Base-by-base conservation (phyloP, 2,113 vertebrate genomes). In the Morone saxatilis region DNA sequence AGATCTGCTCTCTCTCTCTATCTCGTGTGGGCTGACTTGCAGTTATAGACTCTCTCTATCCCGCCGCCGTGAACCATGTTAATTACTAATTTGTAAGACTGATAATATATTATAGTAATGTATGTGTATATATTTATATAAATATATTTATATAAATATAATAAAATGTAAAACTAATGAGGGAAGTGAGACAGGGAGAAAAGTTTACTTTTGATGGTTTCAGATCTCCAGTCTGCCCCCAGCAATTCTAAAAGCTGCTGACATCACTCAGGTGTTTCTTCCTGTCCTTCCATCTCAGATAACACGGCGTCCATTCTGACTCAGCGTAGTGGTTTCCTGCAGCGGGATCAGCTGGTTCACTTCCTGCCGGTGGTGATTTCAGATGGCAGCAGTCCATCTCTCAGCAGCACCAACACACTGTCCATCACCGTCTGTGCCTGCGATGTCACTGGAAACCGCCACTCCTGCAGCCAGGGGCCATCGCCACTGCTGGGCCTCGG, bases 401-500 rank as follows among this genome's bases (percentile, higher is more conserved):
- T 91, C n/a, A 91, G 85, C 62, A 89, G 87, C 71, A 91, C 90
- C 67, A 84, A 59, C 83, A 89, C 80, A 0, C 63, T 91, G 31
- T 74, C 85, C 3, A 2, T 91, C 67, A 80, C 56, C 0, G 47
- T 91, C 22, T 91, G 90, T 4, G 0, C n/a, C 17, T 91, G 89
- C 0, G 77, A 88, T 10, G 36, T 40, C 1, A 4, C 57, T 0
- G 87, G 80, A 50, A 57, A 47, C 22, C 76, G 0, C 0, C 81
- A 5, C 1, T 77, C 13, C 61, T 89, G 89, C 71, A 57, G 54
- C 12, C 22, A 0, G 7, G 17, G 20, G 11, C 5, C 0, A 0
- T n/a, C 40, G 0, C 22, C 6, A 0, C 36, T 31, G 12, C 51
- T 17, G 25, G 11, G 76, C 25, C 69, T 86, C 0, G n/a, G 47